Evolutionary conservation across 2,888 invertebrate genomes (phyloP), one percentile per base, ranked within the genome.

Genomic region (Hedychridium roseum): DNA sequence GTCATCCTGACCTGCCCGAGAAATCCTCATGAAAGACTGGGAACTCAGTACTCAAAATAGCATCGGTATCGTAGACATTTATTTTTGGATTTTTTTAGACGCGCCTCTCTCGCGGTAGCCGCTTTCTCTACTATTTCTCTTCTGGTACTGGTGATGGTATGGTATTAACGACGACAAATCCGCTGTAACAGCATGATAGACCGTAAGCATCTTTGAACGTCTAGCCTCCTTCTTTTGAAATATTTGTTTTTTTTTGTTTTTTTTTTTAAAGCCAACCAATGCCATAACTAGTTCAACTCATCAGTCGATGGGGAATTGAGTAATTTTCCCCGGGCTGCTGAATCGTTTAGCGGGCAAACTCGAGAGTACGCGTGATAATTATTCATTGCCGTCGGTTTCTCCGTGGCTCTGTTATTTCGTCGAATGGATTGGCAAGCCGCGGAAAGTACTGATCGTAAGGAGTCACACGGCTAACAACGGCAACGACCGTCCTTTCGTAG

Each of bases 21-120:
- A 77, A 78, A 78, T 79, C 78, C 78, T 79, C 76, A 79, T 79
- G 78, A 79, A 79, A 79, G 78, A 79, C 78, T 79, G 78, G 78
- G 78, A 79, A 76, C 78, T 78, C 78, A 78, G 78, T 79, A 79
- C 78, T 77, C 78, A 78, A 66, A 79, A 78, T 79, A 79, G 78
- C 76, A 77, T 79, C 77, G 78, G 78, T 79, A 79, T 79, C 70
- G 78, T 79, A 74, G 71, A 71, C 69, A 69, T 73, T 76, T 66
- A 47, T 70, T 73, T 73, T 63, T 66, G 65, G 58, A 44, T 64
- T 69, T 73, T 57, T 60, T 46, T 31, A 21, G 18, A 21, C 41
- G 44, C 43, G 43, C 2, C 11, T 20, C 30, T 11, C 30, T 39
- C 21, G 43, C 36, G 4, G 11, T 17, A 38, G 21, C 44, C 27